Conservation (phyloP, 2,888 invertebrate species). For the Drosophila yooni region DNA sequence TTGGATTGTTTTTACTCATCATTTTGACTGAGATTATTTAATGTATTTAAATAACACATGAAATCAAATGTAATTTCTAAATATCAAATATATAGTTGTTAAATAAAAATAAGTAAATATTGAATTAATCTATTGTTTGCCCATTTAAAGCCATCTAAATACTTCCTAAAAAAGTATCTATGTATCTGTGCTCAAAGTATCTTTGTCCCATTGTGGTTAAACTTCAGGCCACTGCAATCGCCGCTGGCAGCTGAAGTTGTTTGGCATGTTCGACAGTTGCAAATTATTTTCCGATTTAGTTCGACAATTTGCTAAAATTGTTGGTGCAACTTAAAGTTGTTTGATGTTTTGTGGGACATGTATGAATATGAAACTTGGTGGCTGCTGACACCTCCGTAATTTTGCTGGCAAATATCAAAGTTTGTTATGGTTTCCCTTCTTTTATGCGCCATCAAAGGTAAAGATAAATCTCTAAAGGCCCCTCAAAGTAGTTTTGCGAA, state of each 20-base stretch:
- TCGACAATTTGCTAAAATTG: not conserved
- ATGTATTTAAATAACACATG: not conserved
- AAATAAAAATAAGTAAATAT: not conserved
- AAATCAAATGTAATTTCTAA: not conserved
- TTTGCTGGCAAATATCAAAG: conserved; percentile 11
- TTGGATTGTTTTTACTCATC: not conserved
- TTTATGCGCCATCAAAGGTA: conserved; percentile 54
- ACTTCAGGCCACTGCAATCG: conserved; percentile 6
- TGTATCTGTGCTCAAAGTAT: not conserved
- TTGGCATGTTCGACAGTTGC: conserved; percentile 41
- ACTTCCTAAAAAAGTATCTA: not conserved
- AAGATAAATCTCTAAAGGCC: conserved; percentile 51
- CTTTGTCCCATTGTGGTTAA: conserved; percentile 11
- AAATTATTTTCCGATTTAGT: conserved; percentile 8
- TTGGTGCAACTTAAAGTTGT: conserved; percentile 29
- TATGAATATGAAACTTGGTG: conserved; percentile 3
- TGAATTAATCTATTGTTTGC: not conserved
- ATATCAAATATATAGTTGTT: not conserved
- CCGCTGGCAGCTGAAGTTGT: conserved; percentile 43
- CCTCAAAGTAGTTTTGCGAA: conserved; percentile 63
- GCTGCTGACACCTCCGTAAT: conserved; percentile 50
- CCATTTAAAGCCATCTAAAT: not conserved
- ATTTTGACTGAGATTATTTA: not conserved
- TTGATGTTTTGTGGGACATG: not conserved
- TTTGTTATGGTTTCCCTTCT: conserved; percentile 48